These are phyloP conservation scores for Drosophila willistoni DNA, from an alignment of 1,140 invertebrate genomes.

Conservation along the genomic window DNA sequence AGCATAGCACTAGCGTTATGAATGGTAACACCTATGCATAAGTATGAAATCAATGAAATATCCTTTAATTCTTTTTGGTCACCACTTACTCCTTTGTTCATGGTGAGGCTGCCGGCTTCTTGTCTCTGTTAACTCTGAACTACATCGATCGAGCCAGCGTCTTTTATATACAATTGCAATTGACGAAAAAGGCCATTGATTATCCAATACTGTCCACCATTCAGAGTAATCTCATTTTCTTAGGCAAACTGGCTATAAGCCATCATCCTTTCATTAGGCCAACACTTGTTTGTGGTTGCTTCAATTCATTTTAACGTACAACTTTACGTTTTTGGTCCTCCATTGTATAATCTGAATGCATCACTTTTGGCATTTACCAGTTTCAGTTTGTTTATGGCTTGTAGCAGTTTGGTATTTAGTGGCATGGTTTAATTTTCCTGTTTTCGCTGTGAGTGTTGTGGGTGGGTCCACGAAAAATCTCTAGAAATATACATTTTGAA, in stretches of 20 bases:
- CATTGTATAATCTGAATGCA: slow-evolving; percentile 48
- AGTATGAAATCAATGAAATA: neutral
- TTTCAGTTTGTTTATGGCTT: slow-evolving; percentile 29
- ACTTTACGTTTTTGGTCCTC: slow-evolving; percentile 43
- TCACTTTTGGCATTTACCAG: slow-evolving; percentile 56
- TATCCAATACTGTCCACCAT: slow-evolving; percentile 16
- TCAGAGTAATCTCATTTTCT: slow-evolving; percentile 19
- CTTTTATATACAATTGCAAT: neutral
- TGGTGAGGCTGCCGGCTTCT: slow-evolving; percentile 27
- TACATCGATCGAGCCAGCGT: slow-evolving; percentile 6
- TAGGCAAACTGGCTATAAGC: slow-evolving; percentile 12
- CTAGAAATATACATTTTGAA: neutral
- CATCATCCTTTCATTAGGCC: slow-evolving; percentile 31
- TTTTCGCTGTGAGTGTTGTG: neutral
- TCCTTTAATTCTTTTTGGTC: neutral
- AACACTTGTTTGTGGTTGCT: slow-evolving; percentile 46
- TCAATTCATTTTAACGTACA: slow-evolving; percentile 31
- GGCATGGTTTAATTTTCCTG: slow-evolving; percentile 38
- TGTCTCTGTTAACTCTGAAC: slow-evolving; percentile 18
- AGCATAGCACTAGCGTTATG: slow-evolving; percentile 49
- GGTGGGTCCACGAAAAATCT: neutral
- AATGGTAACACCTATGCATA: slow-evolving; percentile 31
- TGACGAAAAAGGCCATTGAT: slow-evolving; percentile 1
- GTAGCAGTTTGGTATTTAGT: slow-evolving; percentile 33
- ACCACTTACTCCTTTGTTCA: slow-evolving; percentile 61